Evolutionary conservation across 2,797 vertebrate genomes (phyloP).

Genomic region (Loris lydekkerianus): DNA sequence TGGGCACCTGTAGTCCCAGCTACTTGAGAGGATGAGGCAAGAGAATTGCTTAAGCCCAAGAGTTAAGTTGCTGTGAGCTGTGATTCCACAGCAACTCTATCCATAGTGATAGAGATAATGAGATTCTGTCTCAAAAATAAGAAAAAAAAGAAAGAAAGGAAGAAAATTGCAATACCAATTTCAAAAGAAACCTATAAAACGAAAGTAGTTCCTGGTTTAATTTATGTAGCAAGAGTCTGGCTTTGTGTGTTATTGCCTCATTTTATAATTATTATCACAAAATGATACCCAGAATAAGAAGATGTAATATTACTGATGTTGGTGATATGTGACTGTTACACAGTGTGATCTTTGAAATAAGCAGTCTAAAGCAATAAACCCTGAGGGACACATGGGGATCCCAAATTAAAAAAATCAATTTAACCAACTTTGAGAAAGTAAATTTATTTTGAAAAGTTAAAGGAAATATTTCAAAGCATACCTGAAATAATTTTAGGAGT

Average conservation of each 20-base stretch:
- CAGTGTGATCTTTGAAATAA: constrained; percentile 14
- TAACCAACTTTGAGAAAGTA: not conserved
- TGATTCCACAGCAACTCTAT: too few species aligned
- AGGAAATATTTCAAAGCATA: constrained; percentile 83
- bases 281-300: constrained; percentile 28
- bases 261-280: constrained; percentile 37
- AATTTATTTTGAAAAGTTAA: constrained; percentile 26
- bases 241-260: constrained; percentile 14
- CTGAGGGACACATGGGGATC: not conserved
- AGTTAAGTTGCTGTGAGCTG: too few species aligned
- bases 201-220: constrained; percentile 72
- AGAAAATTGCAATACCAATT: constrained; percentile 76
- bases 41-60: too few species aligned
- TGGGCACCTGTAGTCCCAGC: too few species aligned
- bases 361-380: constrained; percentile 3
- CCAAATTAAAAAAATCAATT: constrained; percentile 11
- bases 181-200: constrained; percentile 68
- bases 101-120: too few species aligned
- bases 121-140: too few species aligned
- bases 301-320: not conserved
- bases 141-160: not conserved
- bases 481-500: constrained; percentile 99
- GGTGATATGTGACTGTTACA: not conserved
- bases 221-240: not conserved
- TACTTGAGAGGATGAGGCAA: too few species aligned